Base-by-base conservation (phyloP, 1,140 invertebrate genomes). In the Whitmania pigra region DNA sequence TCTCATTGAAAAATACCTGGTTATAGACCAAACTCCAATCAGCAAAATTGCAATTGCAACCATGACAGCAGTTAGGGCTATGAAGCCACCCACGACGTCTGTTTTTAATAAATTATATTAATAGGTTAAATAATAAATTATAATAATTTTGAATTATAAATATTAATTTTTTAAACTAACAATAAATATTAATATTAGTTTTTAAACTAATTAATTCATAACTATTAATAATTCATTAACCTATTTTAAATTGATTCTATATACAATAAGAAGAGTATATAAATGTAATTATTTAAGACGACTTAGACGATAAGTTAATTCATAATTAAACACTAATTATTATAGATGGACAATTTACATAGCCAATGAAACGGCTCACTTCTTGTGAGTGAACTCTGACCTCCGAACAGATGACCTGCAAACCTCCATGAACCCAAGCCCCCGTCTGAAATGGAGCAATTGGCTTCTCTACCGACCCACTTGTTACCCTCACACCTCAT, bases 401-500 rank as follows among this genome's bases (percentile, higher is more conserved):
- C 22, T 63, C 57, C 57, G 29, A 63, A 63, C 29, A 63, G 22
- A 25, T 63, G 57, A 63, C 57, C 57, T 13, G 57, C 29, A 63
- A 63, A 31, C 22, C 57, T 31, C 57, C 57, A 63, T 7, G 57
- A 7, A 13, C 57, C 57, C 22, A 22, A 1, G 11, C 22, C 29
- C 57, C 57, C 57, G 11, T 63, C 57, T n/a, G 22, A 11, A 15
- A 7, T 22, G 22, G 69, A 53, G 53, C 69, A 70, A 36, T 70
- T 70, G 43, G 31, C 2, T 15, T 22, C 43, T 15, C 53, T 43
- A 49, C 69, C 69, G 43, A 53, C 53, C 69, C 69, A 70, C 29
- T 22, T 43, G 69, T 54, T 53, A 53, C 31, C 69, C 18, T 53
- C 69, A 53, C 69, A 70, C 6, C 43, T 36, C 69, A 70, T 25